Base-by-base conservation (phyloP, 1,140 invertebrate genomes). In the Coenobita brevimanus region DNA sequence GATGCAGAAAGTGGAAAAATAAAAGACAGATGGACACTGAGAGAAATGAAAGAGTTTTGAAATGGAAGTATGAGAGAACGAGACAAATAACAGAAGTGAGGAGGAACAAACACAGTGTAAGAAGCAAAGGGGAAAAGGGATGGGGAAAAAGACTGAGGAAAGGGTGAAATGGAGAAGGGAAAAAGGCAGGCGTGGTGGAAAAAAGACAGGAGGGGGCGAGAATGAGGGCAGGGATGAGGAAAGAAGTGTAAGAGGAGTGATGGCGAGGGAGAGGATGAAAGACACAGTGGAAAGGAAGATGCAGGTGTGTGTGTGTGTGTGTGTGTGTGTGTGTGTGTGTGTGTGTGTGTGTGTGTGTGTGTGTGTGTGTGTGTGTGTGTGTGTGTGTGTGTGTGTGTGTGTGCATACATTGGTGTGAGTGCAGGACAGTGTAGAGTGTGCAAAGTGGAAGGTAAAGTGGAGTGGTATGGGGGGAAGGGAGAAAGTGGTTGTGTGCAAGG, bases 321-420 rank as follows among this genome's bases (percentile, higher is more conserved):
- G 33, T 71, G 67, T 71, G 33, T 71, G 67, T 71, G 15, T 71
- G 67, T 2, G 33, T 71, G 33, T 67, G n/a, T n/a, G n/a, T n/a
- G n/a, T n/a, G n/a, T n/a, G n/a, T n/a, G n/a, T n/a, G n/a, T n/a
- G n/a, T n/a, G n/a, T n/a, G n/a, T n/a, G n/a, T n/a, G n/a, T n/a
- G n/a, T n/a, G n/a, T n/a, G n/a, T n/a, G n/a, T n/a, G n/a, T n/a
- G n/a, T n/a, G n/a, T n/a, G n/a, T n/a, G n/a, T n/a, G n/a, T n/a
- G n/a, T n/a, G n/a, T n/a, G n/a, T n/a, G n/a, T n/a, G n/a, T n/a
- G n/a, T n/a, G n/a, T n/a, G n/a, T n/a, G n/a, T n/a, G n/a, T n/a
- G n/a, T n/a, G n/a, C n/a, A n/a, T n/a, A n/a, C n/a, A n/a, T n/a
- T n/a, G n/a, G n/a, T n/a, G n/a, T n/a, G n/a, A n/a, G n/a, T n/a